Evolutionary conservation across 2,888 invertebrate species (phyloP), one percentile per base, ranked within the genome.

Genomic region (Erannis defoliaria): DNA sequence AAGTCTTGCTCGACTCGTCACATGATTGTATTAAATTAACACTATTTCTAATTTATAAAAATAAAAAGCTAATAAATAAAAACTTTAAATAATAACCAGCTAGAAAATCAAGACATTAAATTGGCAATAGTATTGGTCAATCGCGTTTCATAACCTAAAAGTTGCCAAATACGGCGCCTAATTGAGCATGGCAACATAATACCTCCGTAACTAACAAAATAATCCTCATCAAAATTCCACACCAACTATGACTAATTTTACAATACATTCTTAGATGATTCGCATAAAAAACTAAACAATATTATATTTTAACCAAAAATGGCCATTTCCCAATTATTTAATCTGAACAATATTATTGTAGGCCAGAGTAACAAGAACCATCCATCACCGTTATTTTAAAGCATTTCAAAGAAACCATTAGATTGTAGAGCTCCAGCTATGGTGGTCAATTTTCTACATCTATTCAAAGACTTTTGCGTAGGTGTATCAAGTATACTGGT

Each of bases 401-500:
- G 31, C 1, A 19, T 35, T 0, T 19, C 50, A 62, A 65, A 49
- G 40, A 49, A 54, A 14, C n/a, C 10, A 42, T 55, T 29, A 2
- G 23, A 56, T 18, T 40, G 37, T 12, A 37, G 9, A 59, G 55
- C 5, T 55, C 56, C 31, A 60, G 2, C 16, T 57, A 56, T n/a
- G 31, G 1, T 54, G 42, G 64, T 40, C n/a, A 35, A 8, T 1
- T 37, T 43, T 56, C 46, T 49, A 46, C 46, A 56, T 66, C 64
- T 66, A 64, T 70, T 64, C 68, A 57, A 48, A 63, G 49, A 65
- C 58, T 62, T 54, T 63, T 70, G 71, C 70, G 70, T 70, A 64
- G 70, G 71, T 48, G 68, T 68, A 65, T 53, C 14, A 19, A 19
- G 38, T 49, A 29, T 53, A 31, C 26, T 26, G 26, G 16, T 1